phyloP scores from a whole-genome alignment of 2,113 vertebrate species.

The Istiophorus platypterus region DNA sequence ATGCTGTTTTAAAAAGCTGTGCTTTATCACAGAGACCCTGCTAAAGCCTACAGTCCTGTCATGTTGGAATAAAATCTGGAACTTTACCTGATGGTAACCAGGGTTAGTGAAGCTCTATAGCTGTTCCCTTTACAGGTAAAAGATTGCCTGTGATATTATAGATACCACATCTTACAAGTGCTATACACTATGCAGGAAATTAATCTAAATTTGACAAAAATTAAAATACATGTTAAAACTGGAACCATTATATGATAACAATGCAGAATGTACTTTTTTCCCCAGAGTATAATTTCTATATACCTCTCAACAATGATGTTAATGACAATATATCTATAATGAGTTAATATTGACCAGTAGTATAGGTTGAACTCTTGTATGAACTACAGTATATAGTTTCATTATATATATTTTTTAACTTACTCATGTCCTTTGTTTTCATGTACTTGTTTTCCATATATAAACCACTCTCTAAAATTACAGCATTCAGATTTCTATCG shows the following conservation, averaged over 20 bases:
- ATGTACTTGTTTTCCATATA: background rate
- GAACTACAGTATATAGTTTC: no score
- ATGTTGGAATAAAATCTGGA: background rate
- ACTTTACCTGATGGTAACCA: background rate
- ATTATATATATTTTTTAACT: no score
- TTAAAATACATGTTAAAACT: no score
- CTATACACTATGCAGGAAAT: no score
- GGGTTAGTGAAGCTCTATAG: background rate
- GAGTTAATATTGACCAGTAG: background rate
- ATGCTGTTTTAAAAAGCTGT: background rate
- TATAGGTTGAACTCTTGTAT: background rate
- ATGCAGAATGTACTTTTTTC: no score
- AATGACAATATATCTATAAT: background rate
- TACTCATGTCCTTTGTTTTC: no score
- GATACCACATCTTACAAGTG: background rate
- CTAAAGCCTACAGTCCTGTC: background rate
- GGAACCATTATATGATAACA: no score
- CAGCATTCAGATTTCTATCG: slow-evolving; percentile 35
- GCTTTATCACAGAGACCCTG: background rate
- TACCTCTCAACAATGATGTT: background rate
- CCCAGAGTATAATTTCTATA: no score
- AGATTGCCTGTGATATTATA: background rate
- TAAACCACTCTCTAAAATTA: slow-evolving; percentile 19
- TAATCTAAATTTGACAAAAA: no score
- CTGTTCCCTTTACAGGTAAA: background rate